Evolutionary conservation across 2,113 vertebrate genomes (phyloP).

Genomic region (Zosterops japonicus): DNA sequence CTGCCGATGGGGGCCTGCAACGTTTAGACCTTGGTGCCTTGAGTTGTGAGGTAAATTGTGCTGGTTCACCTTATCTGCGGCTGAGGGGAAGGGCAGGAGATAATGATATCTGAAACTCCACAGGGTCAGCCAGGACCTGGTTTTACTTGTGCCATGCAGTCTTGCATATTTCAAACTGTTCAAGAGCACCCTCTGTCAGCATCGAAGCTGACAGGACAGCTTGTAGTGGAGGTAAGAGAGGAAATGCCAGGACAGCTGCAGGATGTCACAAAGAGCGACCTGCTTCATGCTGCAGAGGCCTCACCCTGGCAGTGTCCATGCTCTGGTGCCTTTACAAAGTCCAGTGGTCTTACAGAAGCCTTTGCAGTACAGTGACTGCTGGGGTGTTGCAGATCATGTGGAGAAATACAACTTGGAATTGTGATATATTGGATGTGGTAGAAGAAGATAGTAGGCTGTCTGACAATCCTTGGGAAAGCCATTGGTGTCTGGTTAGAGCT

Average conservation of each 20-base stretch:
- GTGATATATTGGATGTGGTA: background rate
- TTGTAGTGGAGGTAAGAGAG: background rate
- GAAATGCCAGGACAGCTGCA: background rate
- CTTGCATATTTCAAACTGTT: accelerated
- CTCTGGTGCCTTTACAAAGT: accelerated
- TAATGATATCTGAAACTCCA: accelerated
- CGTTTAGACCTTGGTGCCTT: accelerated
- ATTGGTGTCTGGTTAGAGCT: background rate
- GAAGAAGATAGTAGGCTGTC: background rate
- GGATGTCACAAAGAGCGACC: accelerated
- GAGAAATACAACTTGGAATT: background rate
- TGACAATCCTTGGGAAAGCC: background rate
- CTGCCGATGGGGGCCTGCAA: accelerated
- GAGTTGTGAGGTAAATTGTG: background rate
- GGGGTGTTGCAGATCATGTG: background rate
- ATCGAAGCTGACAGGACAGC: accelerated
- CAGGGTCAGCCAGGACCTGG: background rate
- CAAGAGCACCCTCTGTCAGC: accelerated
- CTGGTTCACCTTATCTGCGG: accelerated
- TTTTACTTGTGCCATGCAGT: accelerated
- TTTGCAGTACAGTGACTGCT: background rate
- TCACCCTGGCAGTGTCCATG: accelerated
- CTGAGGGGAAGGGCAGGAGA: background rate
- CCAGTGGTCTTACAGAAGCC: background rate
- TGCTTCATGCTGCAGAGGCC: accelerated